Conservation (phyloP, 2,113 vertebrate species). For the Ictalurus furcatus region DNA sequence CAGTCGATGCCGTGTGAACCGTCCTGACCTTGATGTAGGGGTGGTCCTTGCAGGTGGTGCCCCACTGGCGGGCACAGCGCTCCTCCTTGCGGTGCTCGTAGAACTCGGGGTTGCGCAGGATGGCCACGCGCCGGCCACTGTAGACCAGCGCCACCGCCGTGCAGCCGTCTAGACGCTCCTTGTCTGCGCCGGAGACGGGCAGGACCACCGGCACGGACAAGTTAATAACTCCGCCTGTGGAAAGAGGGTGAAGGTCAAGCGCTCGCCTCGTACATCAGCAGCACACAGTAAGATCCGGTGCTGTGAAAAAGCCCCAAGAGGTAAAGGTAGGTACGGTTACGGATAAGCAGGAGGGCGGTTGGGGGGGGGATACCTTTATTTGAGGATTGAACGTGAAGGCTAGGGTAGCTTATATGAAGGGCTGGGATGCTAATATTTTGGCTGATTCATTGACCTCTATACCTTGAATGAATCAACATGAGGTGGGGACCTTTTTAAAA, state of each 20-base stretch:
- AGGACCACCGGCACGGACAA: slow-evolving; percentile 94
- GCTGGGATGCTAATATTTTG: slow-evolving; percentile 33
- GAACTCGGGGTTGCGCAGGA: slow-evolving; percentile 95
- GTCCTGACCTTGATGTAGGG: slow-evolving; percentile 92
- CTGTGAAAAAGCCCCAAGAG: slow-evolving; percentile 14
- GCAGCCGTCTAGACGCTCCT: slow-evolving; percentile 85
- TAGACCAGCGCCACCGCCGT: slow-evolving; percentile 87
- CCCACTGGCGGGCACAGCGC: slow-evolving; percentile 94
- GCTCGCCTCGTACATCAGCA: slow-evolving; percentile 38
- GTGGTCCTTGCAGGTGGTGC: slow-evolving; percentile 92
- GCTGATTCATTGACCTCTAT: slow-evolving; percentile 33
- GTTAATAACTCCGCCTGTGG: slow-evolving; percentile 92
- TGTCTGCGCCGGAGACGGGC: slow-evolving; percentile 84
- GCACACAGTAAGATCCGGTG: background rate
- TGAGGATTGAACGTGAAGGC: slow-evolving; percentile 15
- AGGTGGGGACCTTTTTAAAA: slow-evolving; percentile 49
- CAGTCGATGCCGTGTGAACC: background rate
- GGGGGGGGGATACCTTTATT: background rate
- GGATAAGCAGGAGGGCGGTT: background rate
- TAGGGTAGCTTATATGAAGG: background rate
- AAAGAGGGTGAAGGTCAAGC: slow-evolving; percentile 36
- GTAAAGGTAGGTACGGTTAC: slow-evolving; percentile 8
- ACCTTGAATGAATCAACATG: slow-evolving; percentile 56
- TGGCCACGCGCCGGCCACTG: slow-evolving; percentile 83
- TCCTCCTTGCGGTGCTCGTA: slow-evolving; percentile 96